Evolutionary conservation across 2,113 vertebrate genomes (phyloP).

Genomic region (Brevimyrus niger): DNA sequence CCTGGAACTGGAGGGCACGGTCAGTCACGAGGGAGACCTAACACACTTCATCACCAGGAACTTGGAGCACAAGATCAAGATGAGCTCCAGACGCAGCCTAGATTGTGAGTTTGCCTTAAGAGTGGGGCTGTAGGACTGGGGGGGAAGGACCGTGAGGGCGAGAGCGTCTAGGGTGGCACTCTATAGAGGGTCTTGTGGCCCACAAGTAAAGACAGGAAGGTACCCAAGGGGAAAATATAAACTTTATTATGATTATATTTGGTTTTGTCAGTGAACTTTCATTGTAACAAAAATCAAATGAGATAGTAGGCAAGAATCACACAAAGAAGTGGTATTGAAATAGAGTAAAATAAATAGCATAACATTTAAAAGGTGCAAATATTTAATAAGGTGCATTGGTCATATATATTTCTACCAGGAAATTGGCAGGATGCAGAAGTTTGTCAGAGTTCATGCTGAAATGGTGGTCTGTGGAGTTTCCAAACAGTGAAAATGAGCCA

Average conservation of each 20-base stretch:
- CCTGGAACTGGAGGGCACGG: conserved; percentile 71
- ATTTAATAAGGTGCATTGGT: background rate
- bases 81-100: conserved; percentile 71
- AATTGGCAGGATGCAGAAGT: background rate
- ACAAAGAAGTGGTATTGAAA: background rate
- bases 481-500: background rate
- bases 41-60: conserved; percentile 82
- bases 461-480: background rate
- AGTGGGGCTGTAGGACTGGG: conserved; percentile 41
- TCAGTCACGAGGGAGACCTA: conserved; percentile 70
- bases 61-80: conserved; percentile 83
- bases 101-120: conserved; percentile 59
- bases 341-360: background rate
- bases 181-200: background rate
- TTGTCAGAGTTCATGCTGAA: background rate
- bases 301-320: background rate
- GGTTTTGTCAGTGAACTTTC: background rate
- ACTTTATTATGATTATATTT: background rate
- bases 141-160: background rate
- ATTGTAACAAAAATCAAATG: background rate
- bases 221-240: background rate
- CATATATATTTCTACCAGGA: background rate
- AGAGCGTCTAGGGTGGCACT: background rate
- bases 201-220: background rate
- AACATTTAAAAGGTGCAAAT: background rate